phyloP scores from a whole-genome alignment of 2,888 invertebrate genomes.

The Cinara cedri region DNA sequence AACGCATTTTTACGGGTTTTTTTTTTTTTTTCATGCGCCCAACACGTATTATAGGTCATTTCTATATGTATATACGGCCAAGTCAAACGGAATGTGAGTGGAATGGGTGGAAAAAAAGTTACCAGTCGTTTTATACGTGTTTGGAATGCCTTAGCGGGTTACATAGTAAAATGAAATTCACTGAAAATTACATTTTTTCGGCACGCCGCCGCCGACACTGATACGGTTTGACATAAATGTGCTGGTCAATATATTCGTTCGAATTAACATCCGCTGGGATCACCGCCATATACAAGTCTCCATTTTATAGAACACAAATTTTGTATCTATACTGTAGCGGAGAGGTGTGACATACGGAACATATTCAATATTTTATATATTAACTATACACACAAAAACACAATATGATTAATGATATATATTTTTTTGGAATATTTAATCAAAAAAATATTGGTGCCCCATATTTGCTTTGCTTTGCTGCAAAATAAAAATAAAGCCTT shows the following conservation, averaged over 20 bases:
- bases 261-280: conserved; percentile 6
- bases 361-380: too few relatives aligned
- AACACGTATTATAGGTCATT: conserved; percentile 38
- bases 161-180: conserved; percentile 26
- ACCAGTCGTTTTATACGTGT: conserved; percentile 45
- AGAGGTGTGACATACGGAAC: too few relatives aligned
- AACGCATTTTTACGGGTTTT: conserved; percentile 26
- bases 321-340: too few relatives aligned
- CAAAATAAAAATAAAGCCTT: too few relatives aligned
- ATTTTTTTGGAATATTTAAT: not conserved
- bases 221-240: conserved; percentile 16
- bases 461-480: too few relatives aligned
- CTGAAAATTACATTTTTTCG: conserved; percentile 43
- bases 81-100: conserved; percentile 26
- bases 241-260: conserved; percentile 19
- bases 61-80: not conserved
- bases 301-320: too few relatives aligned
- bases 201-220: conserved; percentile 11
- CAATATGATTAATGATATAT: not conserved
- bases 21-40: not conserved
- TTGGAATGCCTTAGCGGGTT: conserved; percentile 17
- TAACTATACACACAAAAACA: not conserved
- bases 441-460: too few relatives aligned
- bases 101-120: conserved; percentile 24
- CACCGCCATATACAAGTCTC: too few relatives aligned